Base-by-base conservation (phyloP, 2,888 invertebrate genomes). In the Leptinotarsa rubiginosa region DNA sequence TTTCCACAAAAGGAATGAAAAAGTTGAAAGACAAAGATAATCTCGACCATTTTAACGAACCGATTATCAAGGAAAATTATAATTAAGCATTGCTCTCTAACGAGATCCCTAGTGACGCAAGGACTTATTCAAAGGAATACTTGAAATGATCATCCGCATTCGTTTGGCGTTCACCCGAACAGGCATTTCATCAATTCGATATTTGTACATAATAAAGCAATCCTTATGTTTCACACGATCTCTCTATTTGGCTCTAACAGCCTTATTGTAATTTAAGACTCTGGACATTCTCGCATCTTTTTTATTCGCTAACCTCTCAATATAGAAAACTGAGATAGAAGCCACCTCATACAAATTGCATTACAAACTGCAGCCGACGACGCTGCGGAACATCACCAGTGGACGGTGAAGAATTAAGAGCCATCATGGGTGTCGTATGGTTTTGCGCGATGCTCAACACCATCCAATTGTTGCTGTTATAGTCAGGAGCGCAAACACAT, bases 331-430 rank as follows among this genome's bases (percentile, higher is more conserved):
- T 75, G 78, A 80, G 77, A 82, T 76, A 78, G 80, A 79, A 77
- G 70, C 79, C 74, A 79, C 79, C 80, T 80, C 79, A 81, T 82
- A 82, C 81, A 82, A 82, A 82, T 81, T 81, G 78, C 81, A 79
- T 70, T 77, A 76, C 81, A 80, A 82, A 79, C 79, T 79, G 76
- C 74, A 73, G 41, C 16, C n/a, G 76, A 75, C 72, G 41, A 16
- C 62, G 31, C 62, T 16, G 1, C 2, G 5, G 2, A 31, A 62
- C 62, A 18, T n/a, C 12, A 62, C 16, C 1, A n/a, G 18, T 62
- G 62, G 62, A 62, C n/a, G 62, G 25, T 7, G 16, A 41, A 62
- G 31, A 25, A 62, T 22, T 56, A 31, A n/a, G 31, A 62, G 3
- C 47, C 70, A 69, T 12, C 10, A 41, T 12, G 10, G 7, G 13